Base-by-base conservation (phyloP, 2,797 vertebrate species). In the Argyrosomus regius region DNA sequence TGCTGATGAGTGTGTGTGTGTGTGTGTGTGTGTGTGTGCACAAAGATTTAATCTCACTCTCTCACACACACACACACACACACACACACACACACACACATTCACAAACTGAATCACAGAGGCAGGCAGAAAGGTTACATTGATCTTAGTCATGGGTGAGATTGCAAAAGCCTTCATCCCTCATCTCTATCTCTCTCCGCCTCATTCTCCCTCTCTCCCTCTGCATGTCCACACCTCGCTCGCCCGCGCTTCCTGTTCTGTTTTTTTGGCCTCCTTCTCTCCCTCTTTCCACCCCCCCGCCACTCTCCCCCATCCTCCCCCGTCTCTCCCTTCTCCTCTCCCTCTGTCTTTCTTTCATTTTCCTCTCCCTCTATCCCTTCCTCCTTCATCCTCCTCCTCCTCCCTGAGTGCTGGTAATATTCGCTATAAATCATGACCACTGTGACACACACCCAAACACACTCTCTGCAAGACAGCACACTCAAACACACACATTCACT, bases 131-230 rank as follows among this genome's bases (percentile, higher is more conserved):
- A 82, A 85, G 78, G 82, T 90, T 91, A 85, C 86, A 89, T 91
- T 89, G 88, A 92, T 92, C 87, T 92, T 88, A 88, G 91, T 91
- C 91, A 88, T 75, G 86, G 86, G 70, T 84, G 79, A 88, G 88
- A 90, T 86, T 89, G 88, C 85, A 84, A 84, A 88, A 88, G 85
- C 84, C 86, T 77, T 84, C 87, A 92, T 89, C 73, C 87, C 46
- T 90, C 85, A 91, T 85, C 73, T 76, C 83, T 73, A 39, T 84
- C 85, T 84, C 69, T 77, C 68, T 50, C 64, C 0, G 16, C 57
- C 66, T 75, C 80, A 26, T 54, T 60, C 53, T 11, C 60, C 2
- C 52, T 69, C 68, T 4, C 73, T 24, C 77, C 6, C 58, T 53
- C 48, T 69, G 10, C 52, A 12, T n/a, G 56, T 68, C 57, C 50